These are phyloP conservation scores for Rhaphigaster nebulosa DNA, from an alignment of 2,888 invertebrate genomes.

Conservation along the genomic window DNA sequence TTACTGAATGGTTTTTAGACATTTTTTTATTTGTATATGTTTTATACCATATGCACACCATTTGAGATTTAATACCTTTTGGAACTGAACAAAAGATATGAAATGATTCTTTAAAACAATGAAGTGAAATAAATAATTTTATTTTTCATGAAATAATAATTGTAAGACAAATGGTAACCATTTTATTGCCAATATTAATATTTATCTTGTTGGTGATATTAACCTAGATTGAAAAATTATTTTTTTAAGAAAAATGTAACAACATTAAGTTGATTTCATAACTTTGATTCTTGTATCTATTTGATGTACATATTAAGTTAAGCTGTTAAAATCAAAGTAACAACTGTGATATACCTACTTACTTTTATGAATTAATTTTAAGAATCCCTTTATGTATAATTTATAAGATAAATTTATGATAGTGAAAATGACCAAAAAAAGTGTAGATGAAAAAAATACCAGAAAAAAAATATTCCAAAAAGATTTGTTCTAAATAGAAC, in stretches of 20 bases:
- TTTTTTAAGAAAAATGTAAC: background rate
- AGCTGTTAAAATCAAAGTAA: slow-evolving; percentile 49
- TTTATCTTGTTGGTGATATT: background rate
- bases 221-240: background rate
- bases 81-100: background rate
- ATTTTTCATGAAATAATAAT: background rate
- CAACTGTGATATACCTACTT: slow-evolving; percentile 43
- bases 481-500: too few species aligned
- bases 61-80: background rate
- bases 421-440: background rate
- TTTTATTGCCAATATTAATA: background rate
- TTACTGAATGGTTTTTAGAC: background rate
- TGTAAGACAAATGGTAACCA: background rate
- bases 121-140: background rate
- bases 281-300: slow-evolving; percentile 42
- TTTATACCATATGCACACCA: background rate
- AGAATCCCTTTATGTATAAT: slow-evolving; percentile 22
- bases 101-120: background rate
- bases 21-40: background rate
- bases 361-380: slow-evolving; percentile 28
- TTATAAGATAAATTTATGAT: background rate
- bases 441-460: background rate
- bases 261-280: background rate
- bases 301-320: slow-evolving; percentile 8
- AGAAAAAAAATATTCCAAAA: too few species aligned